Conservation (phyloP, 2,888 invertebrate genomes). For the Cantharis flavilabris region DNA sequence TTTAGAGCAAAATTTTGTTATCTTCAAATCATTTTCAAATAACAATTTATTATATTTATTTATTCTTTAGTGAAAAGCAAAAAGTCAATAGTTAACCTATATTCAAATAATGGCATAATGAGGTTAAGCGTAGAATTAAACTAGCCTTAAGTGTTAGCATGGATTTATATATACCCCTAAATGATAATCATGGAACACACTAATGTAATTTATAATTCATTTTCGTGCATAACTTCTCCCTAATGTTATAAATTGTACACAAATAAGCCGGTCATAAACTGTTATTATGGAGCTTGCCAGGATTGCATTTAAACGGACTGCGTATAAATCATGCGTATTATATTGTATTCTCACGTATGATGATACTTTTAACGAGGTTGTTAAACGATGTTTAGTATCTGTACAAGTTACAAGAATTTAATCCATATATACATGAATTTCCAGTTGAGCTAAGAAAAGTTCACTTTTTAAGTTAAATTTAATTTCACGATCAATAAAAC, state of each 20-base stretch:
- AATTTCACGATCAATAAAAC: too few species aligned
- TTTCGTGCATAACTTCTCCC: constrained; percentile 8
- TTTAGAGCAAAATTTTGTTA: too few species aligned
- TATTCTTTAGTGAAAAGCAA: background rate
- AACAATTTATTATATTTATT: background rate
- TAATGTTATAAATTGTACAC: constrained; percentile 17
- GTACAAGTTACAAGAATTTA: background rate
- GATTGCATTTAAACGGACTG: constrained; percentile 3
- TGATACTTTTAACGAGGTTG: background rate
- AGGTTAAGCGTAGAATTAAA: background rate
- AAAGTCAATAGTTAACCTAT: background rate
- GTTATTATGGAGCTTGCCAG: constrained; percentile 21
- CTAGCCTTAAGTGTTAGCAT: background rate
- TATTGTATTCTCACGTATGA: background rate
- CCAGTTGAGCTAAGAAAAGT: background rate
- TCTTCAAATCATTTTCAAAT: background rate
- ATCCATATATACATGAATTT: background rate
- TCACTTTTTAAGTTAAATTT: background rate
- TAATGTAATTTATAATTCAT: constrained; percentile 12
- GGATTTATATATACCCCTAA: background rate
- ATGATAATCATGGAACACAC: background rate
- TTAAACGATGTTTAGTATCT: background rate
- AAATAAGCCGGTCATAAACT: constrained; percentile 22
- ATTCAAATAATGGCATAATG: background rate
- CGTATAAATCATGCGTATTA: background rate